Base-by-base conservation (phyloP, 2,113 vertebrate species). In the Indicator indicator region DNA sequence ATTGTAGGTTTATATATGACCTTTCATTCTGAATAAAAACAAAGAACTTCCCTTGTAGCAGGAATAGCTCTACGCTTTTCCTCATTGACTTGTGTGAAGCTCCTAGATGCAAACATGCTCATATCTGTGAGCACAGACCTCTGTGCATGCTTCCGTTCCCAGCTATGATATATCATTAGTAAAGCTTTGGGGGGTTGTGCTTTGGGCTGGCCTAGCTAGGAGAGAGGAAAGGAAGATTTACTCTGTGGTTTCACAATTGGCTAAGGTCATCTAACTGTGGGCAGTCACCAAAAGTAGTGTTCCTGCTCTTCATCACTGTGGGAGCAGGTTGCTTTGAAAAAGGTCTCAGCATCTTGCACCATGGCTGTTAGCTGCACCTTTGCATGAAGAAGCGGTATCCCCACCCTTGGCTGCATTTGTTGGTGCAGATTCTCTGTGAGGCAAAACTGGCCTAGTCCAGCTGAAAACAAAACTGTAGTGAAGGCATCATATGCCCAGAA, bases 161-260 rank as follows among this genome's bases (percentile, higher is more conserved):
- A 77, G 72, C 56, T 28, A 27, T 40, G 91, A 91, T 40, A 63
- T 30, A 67, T 28, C 0, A 0, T 79, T 86, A 81, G 65, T 56
- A 77, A 91, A 96, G 67, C 56, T 86, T 83, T 89, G 90, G 80
- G 79, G 86, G 28, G 88, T 91, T 91, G 68, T 71, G 72, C 76
- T 90, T 88, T 71, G 83, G 85, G 68, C 71, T 94, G 72, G 82
- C 88, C 56, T 36, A 50, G 82, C 16, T 59, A 81, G 74, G 44
- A 85, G 87, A 83, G 90, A 78, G 71, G 90, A 96, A 94, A 96
- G 28, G 60, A 50, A 95, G 73, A 78, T 89, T 81, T 82, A 44
- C 21, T 38, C 73, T 82, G 94, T 75, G 86, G 77, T 95, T 96
- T 92, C 73, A 64, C 93, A 81, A 38, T 42, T 92, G 91, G 81